phyloP scores from a whole-genome alignment of 2,888 invertebrate genomes.

The Chelonus formosanus region DNA sequence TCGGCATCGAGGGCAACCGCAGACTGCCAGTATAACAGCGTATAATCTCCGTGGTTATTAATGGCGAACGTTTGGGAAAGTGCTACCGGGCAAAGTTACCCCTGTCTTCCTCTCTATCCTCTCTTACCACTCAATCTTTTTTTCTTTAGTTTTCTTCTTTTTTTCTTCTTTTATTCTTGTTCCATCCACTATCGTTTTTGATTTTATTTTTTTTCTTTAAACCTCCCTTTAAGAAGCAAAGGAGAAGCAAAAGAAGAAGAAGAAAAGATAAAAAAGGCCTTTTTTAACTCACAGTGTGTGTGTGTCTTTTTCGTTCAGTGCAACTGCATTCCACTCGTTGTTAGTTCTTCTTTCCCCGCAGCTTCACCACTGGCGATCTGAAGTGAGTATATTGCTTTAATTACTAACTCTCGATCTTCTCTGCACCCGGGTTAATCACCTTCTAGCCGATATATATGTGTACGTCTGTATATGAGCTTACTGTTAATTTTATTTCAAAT shows the following conservation, averaged over 20 bases:
- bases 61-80: slow-evolving; percentile 65
- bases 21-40: slow-evolving; percentile 52
- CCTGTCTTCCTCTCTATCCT: slow-evolving; percentile 40
- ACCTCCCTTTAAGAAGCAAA: slow-evolving; percentile 22
- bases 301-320: slow-evolving; percentile 48
- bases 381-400: slow-evolving; percentile 52
- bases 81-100: slow-evolving; percentile 62
- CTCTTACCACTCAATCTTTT: slow-evolving; percentile 45
- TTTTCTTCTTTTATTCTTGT: slow-evolving; percentile 17
- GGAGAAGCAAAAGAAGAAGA: not conserved
- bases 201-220: slow-evolving; percentile 18
- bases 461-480: too few relatives aligned
- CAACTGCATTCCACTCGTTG: slow-evolving; percentile 59
- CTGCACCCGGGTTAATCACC: slow-evolving; percentile 45
- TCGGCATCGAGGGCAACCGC: slow-evolving; percentile 29
- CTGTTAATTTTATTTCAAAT: too few relatives aligned
- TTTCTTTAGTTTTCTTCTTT: slow-evolving; percentile 37
- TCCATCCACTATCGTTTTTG: slow-evolving; percentile 22
- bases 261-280: too few relatives aligned
- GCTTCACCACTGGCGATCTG: slow-evolving; percentile 36
- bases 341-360: slow-evolving; percentile 39
- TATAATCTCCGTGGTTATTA: slow-evolving; percentile 65
- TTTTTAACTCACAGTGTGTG: slow-evolving; percentile 32
- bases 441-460: slow-evolving; percentile 31
- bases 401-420: slow-evolving; percentile 47